Percentiles rank a stretch among this genome's conserved stretches.
phyloP scores from a whole-genome alignment of 2,888 invertebrate species.

The Microctonus aethiopoides region DNA sequence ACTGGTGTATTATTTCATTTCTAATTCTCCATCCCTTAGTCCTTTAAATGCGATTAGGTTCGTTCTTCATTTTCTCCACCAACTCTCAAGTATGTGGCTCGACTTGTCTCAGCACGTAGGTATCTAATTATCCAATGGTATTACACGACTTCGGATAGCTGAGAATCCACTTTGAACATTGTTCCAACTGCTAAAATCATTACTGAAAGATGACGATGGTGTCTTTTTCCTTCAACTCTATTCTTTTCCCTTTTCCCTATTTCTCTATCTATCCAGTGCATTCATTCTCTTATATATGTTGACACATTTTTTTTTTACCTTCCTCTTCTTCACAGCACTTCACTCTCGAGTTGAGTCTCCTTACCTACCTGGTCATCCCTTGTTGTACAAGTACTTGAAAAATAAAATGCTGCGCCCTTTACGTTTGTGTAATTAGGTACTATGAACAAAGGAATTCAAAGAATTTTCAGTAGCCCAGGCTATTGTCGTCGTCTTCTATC shows the following conservation, averaged over 20 bases:
- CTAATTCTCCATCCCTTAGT: not conserved
- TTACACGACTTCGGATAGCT: constrained; percentile 51
- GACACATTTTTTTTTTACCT: constrained; percentile 21
- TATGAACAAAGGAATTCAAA: constrained; percentile 36
- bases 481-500: not conserved
- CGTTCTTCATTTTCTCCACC: constrained; percentile 31
- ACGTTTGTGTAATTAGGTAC: constrained; percentile 40
- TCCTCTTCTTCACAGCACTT: constrained; percentile 5
- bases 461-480: constrained; percentile 12
- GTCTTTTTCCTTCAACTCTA: not conserved
- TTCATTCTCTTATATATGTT: constrained; percentile 17
- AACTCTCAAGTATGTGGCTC: constrained; percentile 42
- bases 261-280: not conserved
- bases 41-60: constrained; percentile 17
- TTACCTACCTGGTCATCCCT: constrained; percentile 43
- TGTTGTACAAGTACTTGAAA: constrained; percentile 30
- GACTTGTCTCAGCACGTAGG: constrained; percentile 49
- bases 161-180: constrained; percentile 45
- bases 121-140: constrained; percentile 56
- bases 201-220: constrained; percentile 16
- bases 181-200: constrained; percentile 25
- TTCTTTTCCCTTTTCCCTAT: constrained; percentile 20
- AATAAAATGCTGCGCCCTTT: constrained; percentile 39
- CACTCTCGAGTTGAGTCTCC: constrained; percentile 39
- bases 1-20: not conserved